Evolutionary conservation across 2,113 vertebrate species (phyloP).

Genomic region (Pterocles gutturalis): DNA sequence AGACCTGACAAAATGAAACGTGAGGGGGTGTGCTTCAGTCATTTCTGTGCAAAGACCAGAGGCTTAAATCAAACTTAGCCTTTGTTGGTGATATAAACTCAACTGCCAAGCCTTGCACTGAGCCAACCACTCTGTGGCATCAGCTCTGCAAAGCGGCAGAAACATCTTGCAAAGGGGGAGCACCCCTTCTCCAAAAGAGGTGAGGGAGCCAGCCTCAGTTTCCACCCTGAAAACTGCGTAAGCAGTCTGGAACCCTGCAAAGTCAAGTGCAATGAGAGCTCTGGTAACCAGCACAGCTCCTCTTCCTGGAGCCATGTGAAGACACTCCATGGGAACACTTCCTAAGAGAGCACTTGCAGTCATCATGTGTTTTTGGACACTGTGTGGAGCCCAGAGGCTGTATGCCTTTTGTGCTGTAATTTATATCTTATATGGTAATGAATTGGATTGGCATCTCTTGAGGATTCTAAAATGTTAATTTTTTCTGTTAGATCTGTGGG

Average conservation of each 20-base stretch:
- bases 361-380: accelerated
- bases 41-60: not conserved
- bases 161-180: not conserved
- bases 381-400: accelerated
- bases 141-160: not conserved
- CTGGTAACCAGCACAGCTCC: not conserved
- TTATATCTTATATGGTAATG: not conserved
- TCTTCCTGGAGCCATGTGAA: not conserved
- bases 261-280: not conserved
- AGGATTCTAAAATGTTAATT: not conserved
- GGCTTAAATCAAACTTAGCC: not conserved
- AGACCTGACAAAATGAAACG: not conserved
- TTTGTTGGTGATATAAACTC: not conserved
- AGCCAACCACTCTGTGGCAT: not conserved
- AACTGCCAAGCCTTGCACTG: not conserved
- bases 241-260: accelerated
- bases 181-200: no score
- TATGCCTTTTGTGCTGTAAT: not conserved
- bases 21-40: not conserved
- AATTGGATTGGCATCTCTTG: not conserved
- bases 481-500: not conserved
- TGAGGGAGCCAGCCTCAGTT: not conserved
- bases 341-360: not conserved
- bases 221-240: not conserved
- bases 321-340: accelerated